Base-by-base conservation (phyloP, 2,113 vertebrate genomes). In the Poecilia latipinna region DNA sequence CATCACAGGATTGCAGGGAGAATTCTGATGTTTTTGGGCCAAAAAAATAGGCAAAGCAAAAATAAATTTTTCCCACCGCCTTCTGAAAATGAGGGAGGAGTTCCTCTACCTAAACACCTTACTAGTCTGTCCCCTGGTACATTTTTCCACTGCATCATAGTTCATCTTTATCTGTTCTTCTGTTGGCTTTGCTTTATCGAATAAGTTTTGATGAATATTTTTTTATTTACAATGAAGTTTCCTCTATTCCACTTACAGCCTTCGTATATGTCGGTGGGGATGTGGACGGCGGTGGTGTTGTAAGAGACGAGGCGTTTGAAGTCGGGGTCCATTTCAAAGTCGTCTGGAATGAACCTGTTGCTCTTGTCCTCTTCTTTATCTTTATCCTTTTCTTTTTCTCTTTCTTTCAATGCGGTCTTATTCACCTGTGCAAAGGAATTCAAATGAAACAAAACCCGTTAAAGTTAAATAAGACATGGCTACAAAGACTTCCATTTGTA, bases 211-310 rank as follows among this genome's bases (percentile, higher is more conserved):
- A 22, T 11, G 3, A 35, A 8, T 64, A 17, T 19, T 33, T 24
- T 32, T n/a, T 66, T 39, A n/a, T 13, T 39, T 15, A 15, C 2
- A 13, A 13, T 39, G 8, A 51, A 17, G 71, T 26, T 37, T 61
- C 69, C 72, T 67, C 33, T 19, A 19, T 48, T 48, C 17, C 90
- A 98, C 97, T 98, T 94, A 98, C 97, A 98, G 85, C 97, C 96
- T 85, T 98, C 96, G 6, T 97, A 98, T 87, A 98, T 98, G 76
- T 98, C 97, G 0, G 97, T 98, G 13, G 97, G 97, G 86, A 98
- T 98, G 77, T 98, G 97, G 51, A 98, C 97, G 0, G 96, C 97
- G 32, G 96, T 95, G 37, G 96, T 95, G 42, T 97, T 97, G 88
- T 96, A 97, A 15, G 96, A 97, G 0, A 96, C 96, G 12, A 93